A percentile compares a stretch with the other conserved stretches of the same genome.
phyloP scores from a whole-genome alignment of 2,888 invertebrate species.

The Amphipoea lucens region DNA sequence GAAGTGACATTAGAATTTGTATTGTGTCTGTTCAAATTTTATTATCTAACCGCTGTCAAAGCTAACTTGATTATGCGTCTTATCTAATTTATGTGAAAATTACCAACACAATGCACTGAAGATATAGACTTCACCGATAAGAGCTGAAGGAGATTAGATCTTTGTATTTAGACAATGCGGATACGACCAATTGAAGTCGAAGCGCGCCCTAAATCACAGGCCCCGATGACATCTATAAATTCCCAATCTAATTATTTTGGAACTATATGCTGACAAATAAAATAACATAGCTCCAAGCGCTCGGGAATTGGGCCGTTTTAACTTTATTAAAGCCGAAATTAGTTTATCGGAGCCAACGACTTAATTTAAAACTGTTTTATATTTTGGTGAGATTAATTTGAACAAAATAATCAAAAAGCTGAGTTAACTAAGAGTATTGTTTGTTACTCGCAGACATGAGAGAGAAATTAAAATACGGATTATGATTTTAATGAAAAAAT shows the following conservation, averaged over 20 bases:
- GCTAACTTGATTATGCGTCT: conserved; percentile 29
- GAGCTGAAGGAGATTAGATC: conserved; percentile 65
- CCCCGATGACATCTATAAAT: conserved; percentile 87
- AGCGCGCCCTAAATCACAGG: conserved; percentile 79
- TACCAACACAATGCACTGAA: conserved; percentile 60
- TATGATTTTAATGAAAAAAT: conserved; percentile 76
- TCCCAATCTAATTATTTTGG: conserved; percentile 86
- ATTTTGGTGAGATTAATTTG: conserved; percentile 39
- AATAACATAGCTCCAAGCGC: conserved; percentile 80
- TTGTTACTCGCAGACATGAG: conserved; percentile 63
- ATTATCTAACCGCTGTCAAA: conserved; percentile 42
- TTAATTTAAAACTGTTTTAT: conserved; percentile 73
- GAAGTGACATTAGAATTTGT: conserved; percentile 39
- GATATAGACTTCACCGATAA: conserved; percentile 68
- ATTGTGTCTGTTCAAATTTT: conserved; percentile 8
- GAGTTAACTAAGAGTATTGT: conserved; percentile 48
- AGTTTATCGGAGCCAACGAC: conserved; percentile 76
- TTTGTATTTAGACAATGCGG: conserved; percentile 79
- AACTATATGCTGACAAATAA: conserved; percentile 85
- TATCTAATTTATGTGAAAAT: conserved; percentile 59
- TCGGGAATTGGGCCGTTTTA: conserved; percentile 82
- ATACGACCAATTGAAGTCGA: conserved; percentile 64
- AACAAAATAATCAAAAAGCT: conserved; percentile 48
- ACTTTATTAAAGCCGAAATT: conserved; percentile 80
- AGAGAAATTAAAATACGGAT: conserved; percentile 71